Evolutionary conservation across 2,797 vertebrate species (phyloP).

Genomic region (Sorex maritimensis): DNA sequence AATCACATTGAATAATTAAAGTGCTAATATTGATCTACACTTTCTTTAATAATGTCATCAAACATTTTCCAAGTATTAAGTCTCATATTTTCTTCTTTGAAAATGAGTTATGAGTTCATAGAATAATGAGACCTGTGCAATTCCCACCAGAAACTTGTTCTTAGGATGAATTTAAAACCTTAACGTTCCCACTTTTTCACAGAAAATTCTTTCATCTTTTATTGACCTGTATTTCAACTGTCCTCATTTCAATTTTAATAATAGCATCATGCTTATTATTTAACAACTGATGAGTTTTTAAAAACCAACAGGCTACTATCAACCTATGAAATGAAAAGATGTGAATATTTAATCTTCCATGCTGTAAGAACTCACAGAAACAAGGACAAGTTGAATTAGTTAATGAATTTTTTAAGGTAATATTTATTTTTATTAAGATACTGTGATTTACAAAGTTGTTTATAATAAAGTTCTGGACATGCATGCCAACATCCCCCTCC

Average conservation of each 20-base stretch:
- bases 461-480: too few relatives aligned
- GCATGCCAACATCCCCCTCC: too few relatives aligned
- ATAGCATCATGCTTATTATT: constrained; percentile 56
- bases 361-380: background rate
- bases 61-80: constrained; percentile 80
- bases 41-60: constrained; percentile 70
- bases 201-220: constrained; percentile 73
- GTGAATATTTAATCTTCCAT: constrained; percentile 34
- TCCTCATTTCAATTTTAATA: constrained; percentile 70
- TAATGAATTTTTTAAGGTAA: too few relatives aligned
- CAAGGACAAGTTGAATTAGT: background rate
- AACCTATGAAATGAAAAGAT: constrained; percentile 55
- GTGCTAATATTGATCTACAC: constrained; percentile 75
- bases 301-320: constrained; percentile 42
- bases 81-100: constrained; percentile 69
- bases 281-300: constrained; percentile 56
- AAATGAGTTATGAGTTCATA: constrained; percentile 79
- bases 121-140: constrained; percentile 62
- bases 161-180: constrained; percentile 72
- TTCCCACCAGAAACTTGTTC: constrained; percentile 62
- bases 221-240: constrained; percentile 72
- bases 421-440: too few relatives aligned
- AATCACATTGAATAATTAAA: constrained; percentile 72
- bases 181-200: constrained; percentile 62
- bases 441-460: too few relatives aligned